phyloP scores from a whole-genome alignment of 2,888 invertebrate genomes.

The Drosophila demipolita region DNA sequence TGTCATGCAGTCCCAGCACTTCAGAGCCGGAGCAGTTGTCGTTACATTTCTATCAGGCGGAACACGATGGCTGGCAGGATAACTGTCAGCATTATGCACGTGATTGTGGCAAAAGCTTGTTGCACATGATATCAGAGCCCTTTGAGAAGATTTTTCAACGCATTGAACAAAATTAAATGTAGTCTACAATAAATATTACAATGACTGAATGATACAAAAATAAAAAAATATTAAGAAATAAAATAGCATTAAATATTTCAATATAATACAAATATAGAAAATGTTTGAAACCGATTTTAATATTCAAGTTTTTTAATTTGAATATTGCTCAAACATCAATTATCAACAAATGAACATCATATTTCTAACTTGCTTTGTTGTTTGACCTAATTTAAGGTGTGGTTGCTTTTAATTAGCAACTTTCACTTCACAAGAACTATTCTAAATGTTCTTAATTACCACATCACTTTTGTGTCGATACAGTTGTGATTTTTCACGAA shows the following conservation, averaged over 20 bases:
- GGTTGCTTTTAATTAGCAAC: conserved; percentile 61
- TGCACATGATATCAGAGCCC: conserved; percentile 80
- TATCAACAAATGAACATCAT: background rate
- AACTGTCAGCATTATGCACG: conserved; percentile 71
- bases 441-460: conserved; percentile 45
- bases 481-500: background rate
- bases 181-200: background rate
- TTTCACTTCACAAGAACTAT: conserved; percentile 53
- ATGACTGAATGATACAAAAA: background rate
- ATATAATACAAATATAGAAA: background rate
- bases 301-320: too few relatives aligned
- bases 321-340: background rate
- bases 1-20: conserved; percentile 74
- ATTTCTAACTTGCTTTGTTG: background rate
- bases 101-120: conserved; percentile 72
- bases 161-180: conserved; percentile 52
- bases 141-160: conserved; percentile 70
- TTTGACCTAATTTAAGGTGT: conserved; percentile 32
- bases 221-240: background rate
- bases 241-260: background rate
- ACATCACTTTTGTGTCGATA: conserved; percentile 22
- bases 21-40: conserved; percentile 79
- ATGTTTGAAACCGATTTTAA: background rate
- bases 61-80: conserved; percentile 76
- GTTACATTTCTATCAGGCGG: conserved; percentile 80